Conservation (phyloP, 2,888 invertebrate genomes). For the Imbricaverruca yamaguchii region DNA sequence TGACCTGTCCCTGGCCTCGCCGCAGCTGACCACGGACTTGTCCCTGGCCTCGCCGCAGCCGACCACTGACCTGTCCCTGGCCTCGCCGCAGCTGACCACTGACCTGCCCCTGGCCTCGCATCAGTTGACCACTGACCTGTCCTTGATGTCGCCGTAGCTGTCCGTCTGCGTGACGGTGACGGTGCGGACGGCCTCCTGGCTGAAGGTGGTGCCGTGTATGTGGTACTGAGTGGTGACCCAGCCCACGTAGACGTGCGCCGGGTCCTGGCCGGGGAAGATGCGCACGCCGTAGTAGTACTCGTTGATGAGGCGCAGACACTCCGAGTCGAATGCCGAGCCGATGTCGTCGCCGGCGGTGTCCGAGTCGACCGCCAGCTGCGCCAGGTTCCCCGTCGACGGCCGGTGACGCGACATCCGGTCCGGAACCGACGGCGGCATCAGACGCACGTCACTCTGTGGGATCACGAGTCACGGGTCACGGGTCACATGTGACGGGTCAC, state of each 20-base stretch:
- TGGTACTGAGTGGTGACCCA: conserved; percentile 99
- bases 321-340: conserved; percentile 56
- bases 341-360: conserved; percentile 27
- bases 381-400: not conserved
- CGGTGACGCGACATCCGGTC: not conserved
- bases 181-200: conserved; percentile 74
- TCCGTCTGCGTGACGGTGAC: conserved; percentile 53
- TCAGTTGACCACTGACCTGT: not conserved
- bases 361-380: not conserved
- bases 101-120: too few relatives aligned
- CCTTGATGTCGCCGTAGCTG: conserved; percentile 23
- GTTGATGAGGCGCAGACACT: conserved; percentile 83
- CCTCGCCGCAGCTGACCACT: too few relatives aligned
- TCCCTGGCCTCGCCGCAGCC: too few relatives aligned
- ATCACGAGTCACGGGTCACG: too few relatives aligned
- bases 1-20: too few relatives aligned
- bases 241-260: conserved; percentile 89
- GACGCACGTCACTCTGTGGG: not conserved
- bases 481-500: too few relatives aligned
- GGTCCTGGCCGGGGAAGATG: conserved; percentile 91
- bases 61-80: too few relatives aligned
- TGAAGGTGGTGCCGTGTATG: conserved; percentile 80
- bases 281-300: conserved; percentile 87
- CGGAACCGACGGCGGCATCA: conserved; percentile 1
- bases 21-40: too few relatives aligned